Evolutionary conservation across 1,140 invertebrate genomes (phyloP).

Genomic region (Drosophila neocordata): DNA sequence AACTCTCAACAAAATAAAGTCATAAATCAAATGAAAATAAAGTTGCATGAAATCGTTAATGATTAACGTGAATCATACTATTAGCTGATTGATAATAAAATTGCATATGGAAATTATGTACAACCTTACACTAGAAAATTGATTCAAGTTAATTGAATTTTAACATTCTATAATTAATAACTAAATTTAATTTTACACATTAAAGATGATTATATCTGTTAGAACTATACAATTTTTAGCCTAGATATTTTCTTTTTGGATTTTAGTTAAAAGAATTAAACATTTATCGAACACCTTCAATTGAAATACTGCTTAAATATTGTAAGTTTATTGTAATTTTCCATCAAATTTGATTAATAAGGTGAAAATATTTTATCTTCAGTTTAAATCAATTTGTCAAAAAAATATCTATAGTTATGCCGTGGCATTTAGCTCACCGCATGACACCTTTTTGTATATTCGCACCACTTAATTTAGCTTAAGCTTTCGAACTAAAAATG

Average conservation of each 20-base stretch:
- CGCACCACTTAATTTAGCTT: slow-evolving; percentile 68
- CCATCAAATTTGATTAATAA: background rate
- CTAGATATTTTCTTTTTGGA: too few relatives aligned
- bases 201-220: too few relatives aligned
- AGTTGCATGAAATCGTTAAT: background rate
- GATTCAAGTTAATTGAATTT: too few relatives aligned
- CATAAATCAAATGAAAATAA: slow-evolving; percentile 36
- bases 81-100: background rate
- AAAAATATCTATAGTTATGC: background rate
- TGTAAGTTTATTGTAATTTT: too few relatives aligned
- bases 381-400: slow-evolving; percentile 24
- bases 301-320: too few relatives aligned
- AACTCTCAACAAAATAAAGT: slow-evolving; percentile 21
- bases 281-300: too few relatives aligned
- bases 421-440: slow-evolving; percentile 55
- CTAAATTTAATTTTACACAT: too few relatives aligned
- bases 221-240: too few relatives aligned
- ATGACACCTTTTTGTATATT: slow-evolving; percentile 62
- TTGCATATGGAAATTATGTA: background rate
- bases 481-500: slow-evolving; percentile 61
- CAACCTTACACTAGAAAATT: too few relatives aligned
- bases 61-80: background rate
- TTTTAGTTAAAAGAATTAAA: too few relatives aligned
- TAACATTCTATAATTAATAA: too few relatives aligned
- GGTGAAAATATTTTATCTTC: background rate